phyloP scores from a whole-genome alignment of 1,140 invertebrate genomes.

The Arctopsyche grandis region DNA sequence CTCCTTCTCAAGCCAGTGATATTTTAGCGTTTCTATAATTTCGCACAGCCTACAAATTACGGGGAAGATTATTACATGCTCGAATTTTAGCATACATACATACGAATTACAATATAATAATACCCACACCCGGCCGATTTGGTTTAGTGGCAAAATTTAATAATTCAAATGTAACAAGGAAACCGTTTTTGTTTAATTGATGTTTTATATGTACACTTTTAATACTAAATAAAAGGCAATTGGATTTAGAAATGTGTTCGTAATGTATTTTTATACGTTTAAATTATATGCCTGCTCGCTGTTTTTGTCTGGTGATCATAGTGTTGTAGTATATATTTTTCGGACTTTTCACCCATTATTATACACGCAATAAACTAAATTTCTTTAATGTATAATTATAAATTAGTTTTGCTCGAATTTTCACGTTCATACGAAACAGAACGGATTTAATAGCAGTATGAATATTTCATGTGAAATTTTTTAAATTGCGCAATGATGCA shows the following conservation, averaged over 20 bases:
- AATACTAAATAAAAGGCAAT: not conserved
- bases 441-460: too few relatives aligned
- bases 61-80: conserved; percentile 17
- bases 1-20: conserved; percentile 37
- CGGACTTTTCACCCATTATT: conserved; percentile 13
- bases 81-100: conserved; percentile 7
- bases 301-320: not conserved
- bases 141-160: not conserved
- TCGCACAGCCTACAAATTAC: not conserved
- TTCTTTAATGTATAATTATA: not conserved
- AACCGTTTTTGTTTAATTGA: conserved; percentile 10
- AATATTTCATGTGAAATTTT: too few relatives aligned
- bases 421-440: too few relatives aligned
- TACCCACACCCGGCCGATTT: not conserved
- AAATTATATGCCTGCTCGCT: conserved; percentile 1
- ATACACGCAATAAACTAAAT: conserved; percentile 1
- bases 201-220: not conserved
- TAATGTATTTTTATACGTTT: not conserved
- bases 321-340: not conserved
- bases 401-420: not conserved
- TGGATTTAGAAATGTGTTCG: not conserved
- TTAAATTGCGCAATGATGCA: too few relatives aligned
- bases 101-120: conserved; percentile 21
- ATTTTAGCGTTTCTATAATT: conserved; percentile 34
- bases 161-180: conserved; percentile 11